phyloP scores from a whole-genome alignment of 2,113 vertebrate species.

The Hypanus sabinus region DNA sequence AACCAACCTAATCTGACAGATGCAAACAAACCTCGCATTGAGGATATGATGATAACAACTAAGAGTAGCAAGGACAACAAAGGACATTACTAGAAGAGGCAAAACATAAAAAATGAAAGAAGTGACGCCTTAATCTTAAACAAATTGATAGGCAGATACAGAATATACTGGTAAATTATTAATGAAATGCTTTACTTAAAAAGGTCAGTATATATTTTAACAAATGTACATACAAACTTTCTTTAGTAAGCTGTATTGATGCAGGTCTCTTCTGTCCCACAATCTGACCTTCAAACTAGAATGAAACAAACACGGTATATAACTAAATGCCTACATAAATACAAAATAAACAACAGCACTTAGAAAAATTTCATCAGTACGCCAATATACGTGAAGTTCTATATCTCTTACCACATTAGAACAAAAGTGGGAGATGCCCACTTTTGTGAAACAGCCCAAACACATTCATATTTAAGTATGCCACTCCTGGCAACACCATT shows the following conservation, averaged over 20 bases:
- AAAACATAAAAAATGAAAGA: neutral
- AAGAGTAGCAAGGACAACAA: neutral
- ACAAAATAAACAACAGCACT: neutral
- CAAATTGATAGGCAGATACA: neutral
- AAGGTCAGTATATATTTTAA: neutral
- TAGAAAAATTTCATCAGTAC: neutral
- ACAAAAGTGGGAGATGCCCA: neutral
- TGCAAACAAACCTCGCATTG: neutral
- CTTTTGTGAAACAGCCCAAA: neutral
- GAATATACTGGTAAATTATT: neutral
- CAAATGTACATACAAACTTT: slow-evolving; percentile 74
- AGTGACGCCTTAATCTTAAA: neutral
- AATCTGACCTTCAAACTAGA: slow-evolving; percentile 52
- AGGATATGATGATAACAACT: neutral
- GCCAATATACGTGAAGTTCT: neutral
- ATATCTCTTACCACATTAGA: neutral
- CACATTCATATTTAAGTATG: neutral
- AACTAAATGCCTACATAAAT: neutral
- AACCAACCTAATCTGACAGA: neutral
- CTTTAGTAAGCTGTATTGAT: slow-evolving; percentile 79
- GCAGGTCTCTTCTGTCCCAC: slow-evolving; percentile 76
- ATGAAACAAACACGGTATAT: slow-evolving; percentile 1
- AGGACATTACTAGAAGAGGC: neutral
- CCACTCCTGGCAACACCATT: neutral
- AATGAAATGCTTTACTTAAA: neutral